Conservation (phyloP, 1,140 invertebrate genomes). For the Trichonephila clavipes region DNA sequence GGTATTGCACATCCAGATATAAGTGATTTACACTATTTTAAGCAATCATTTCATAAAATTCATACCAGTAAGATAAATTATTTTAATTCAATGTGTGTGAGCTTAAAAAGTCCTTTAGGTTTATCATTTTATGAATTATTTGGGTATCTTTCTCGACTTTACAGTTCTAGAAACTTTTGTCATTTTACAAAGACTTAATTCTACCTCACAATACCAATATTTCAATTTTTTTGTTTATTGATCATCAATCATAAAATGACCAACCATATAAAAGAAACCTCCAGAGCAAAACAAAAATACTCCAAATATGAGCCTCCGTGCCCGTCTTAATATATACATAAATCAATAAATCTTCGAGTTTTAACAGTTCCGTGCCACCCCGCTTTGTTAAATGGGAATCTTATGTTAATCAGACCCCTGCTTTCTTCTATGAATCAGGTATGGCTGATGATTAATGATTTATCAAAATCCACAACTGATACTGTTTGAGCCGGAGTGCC, state of each 20-base stretch:
- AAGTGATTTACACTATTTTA: no score
- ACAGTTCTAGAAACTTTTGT: no score
- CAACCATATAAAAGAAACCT: slow-evolving; percentile 6
- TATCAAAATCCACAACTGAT: slow-evolving; percentile 24
- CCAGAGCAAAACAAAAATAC: neutral
- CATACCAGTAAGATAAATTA: no score
- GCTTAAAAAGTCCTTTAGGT: no score
- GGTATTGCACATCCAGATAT: no score
- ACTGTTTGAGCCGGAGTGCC: neutral
- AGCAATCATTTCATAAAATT: no score
- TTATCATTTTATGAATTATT: no score
- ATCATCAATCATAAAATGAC: slow-evolving; percentile 47
- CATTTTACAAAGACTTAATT: no score
- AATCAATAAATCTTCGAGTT: slow-evolving; percentile 64
- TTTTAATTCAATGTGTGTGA: no score
- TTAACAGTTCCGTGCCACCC: slow-evolving; percentile 46
- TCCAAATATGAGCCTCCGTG: neutral
- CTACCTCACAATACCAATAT: no score
- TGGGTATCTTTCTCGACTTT: no score
- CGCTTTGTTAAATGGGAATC: slow-evolving; percentile 59
- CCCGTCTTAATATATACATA: slow-evolving; percentile 48
- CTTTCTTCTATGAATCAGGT: slow-evolving; percentile 39
- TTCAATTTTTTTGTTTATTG: neutral
- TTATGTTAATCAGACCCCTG: slow-evolving; percentile 50
- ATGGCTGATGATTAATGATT: slow-evolving; percentile 34